These are phyloP conservation scores for Penaeus chinensis DNA, from an alignment of 1,140 invertebrate species.

Conservation along the genomic window DNA sequence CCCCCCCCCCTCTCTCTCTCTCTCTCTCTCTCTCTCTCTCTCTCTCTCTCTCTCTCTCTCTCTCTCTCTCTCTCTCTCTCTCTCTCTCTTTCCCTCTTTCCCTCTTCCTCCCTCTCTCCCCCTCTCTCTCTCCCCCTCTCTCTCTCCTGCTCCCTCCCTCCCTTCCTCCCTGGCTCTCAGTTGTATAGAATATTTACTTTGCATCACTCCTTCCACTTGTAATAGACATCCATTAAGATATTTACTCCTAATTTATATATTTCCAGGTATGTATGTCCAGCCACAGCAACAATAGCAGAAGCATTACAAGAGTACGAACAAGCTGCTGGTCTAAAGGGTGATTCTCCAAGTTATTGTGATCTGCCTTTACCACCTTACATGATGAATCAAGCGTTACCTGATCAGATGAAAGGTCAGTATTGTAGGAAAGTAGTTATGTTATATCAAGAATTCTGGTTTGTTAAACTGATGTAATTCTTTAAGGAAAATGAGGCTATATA, in stretches of 20 bases:
- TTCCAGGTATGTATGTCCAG: conserved; percentile 75
- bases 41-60: too few relatives aligned
- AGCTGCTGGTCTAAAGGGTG: conserved; percentile 72
- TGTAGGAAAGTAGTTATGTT: not conserved
- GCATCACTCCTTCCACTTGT: not conserved
- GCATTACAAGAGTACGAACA: conserved; percentile 77
- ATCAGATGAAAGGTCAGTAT: conserved; percentile 33
- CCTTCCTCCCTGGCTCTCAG: not conserved
- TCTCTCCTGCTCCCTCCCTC: too few relatives aligned
- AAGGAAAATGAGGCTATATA: too few relatives aligned
- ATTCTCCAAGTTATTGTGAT: conserved; percentile 70
- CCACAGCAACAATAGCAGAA: conserved; percentile 77
- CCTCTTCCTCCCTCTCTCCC: too few relatives aligned
- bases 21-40: too few relatives aligned
- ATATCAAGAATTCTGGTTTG: too few relatives aligned
- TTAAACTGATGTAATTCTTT: too few relatives aligned
- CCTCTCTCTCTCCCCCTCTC: too few relatives aligned
- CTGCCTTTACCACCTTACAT: conserved; percentile 73
- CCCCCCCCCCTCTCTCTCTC: too few relatives aligned
- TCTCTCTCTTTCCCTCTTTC: too few relatives aligned
- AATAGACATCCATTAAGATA: not conserved
- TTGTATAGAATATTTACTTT: not conserved
- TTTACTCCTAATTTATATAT: not conserved
- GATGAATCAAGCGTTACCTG: not conserved
- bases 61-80: too few relatives aligned